Evolutionary conservation across 2,888 invertebrate species (phyloP), one percentile per base, ranked within the genome.

Genomic region (Linyphia triangularis): DNA sequence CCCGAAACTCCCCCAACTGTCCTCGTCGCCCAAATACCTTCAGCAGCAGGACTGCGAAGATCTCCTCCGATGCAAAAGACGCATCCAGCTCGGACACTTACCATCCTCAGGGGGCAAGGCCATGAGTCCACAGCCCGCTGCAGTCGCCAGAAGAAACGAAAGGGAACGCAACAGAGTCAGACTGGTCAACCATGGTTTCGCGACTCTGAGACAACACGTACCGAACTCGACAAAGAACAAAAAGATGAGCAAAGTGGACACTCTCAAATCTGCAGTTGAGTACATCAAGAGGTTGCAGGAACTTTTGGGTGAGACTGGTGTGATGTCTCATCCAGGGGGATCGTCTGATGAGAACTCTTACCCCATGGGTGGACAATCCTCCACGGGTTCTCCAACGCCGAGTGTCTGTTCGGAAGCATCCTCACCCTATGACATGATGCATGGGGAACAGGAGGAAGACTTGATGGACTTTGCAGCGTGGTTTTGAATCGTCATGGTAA

Each of bases 101-200:
- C 51, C 85, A 13, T 82, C 81, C n/a, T 51, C 67, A 2, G 37
- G 69, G 3, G 40, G 70, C 2, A 67, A 65, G n/a, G 40, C 51
- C 43, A 37, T 33, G 43, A 51, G n/a, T 0, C 89, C 85, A 4
- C 89, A 83, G 19, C 83, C 89, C 0, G 83, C 97, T 96, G 91
- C 95, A 96, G 97, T 98, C 33, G 97, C 96, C 0, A 94, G 98
- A 81, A 94, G 98, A 91, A 98, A 98, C 93, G 98, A 98, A 33
- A 94, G 98, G 59, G 98, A 98, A 93, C 94, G 98, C 91, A 98
- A 98, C 92, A 95, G 98, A 91, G 98, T 98, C 91, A 97, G 97
- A 93, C 97, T 97, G 94, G 91, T 92, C 85, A 92, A 92, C 85
- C 40, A 90, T 57, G 97, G 97, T 90, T 98, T 97, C 92, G 96